phyloP scores from a whole-genome alignment of 2,113 vertebrate species.

The Rostratula benghalensis region DNA sequence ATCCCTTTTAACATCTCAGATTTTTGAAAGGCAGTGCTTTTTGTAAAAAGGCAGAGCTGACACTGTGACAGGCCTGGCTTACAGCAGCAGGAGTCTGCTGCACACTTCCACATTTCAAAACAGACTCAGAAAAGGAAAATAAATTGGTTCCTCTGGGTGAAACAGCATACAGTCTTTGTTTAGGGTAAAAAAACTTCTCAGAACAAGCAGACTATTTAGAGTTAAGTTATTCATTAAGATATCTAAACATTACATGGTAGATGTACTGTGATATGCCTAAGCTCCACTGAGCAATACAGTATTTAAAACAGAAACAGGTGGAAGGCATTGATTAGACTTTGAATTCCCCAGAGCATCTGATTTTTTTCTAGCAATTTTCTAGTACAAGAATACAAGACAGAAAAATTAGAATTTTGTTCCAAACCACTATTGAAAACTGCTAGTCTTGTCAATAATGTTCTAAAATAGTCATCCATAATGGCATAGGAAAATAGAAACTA shows the following conservation, averaged over 20 bases:
- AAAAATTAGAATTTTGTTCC: constrained; percentile 54
- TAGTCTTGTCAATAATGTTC: neutral
- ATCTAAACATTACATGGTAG: constrained; percentile 61
- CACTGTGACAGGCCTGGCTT: constrained; percentile 40
- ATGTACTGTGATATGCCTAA: constrained; percentile 50
- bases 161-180: constrained; percentile 61
- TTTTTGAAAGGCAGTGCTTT: constrained; percentile 45
- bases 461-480: constrained; percentile 6
- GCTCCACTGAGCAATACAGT: constrained; percentile 53
- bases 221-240: constrained; percentile 70
- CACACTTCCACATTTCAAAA: constrained; percentile 53
- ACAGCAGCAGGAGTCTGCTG: constrained; percentile 42
- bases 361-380: constrained; percentile 49
- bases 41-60: constrained; percentile 38
- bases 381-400: constrained; percentile 53
- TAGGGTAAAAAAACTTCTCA: constrained; percentile 66
- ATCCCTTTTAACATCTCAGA: neutral
- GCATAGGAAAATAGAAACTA: constrained; percentile 51
- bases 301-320: constrained; percentile 76
- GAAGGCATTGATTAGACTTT: constrained; percentile 55
- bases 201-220: constrained; percentile 67
- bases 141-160: constrained; percentile 70
- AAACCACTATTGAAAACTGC: constrained; percentile 67
- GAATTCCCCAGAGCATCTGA: constrained; percentile 48
- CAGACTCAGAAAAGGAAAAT: constrained; percentile 67